Percentiles rank a stretch among this genome's conserved stretches.
phyloP scores from a whole-genome alignment of 2,888 invertebrate species.

The Ormyrus thymus region DNA sequence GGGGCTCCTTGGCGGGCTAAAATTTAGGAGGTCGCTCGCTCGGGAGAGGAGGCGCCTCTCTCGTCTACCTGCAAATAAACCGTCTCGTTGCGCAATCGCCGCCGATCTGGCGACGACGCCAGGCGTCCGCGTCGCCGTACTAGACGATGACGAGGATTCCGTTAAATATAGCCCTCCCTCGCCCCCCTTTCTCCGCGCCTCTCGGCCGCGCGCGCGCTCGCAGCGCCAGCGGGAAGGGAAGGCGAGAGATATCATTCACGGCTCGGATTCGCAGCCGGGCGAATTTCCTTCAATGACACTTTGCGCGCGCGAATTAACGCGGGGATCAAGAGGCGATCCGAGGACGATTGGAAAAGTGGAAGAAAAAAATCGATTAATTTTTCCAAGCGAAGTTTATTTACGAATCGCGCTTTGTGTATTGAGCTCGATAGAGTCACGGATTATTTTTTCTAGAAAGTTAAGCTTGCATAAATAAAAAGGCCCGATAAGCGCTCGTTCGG shows the following conservation, averaged over 20 bases:
- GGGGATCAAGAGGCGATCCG: too few relatives aligned
- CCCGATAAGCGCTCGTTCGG: slow-evolving; percentile 32
- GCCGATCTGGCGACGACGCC: slow-evolving; percentile 30
- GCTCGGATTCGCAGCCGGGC: too few relatives aligned
- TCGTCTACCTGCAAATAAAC: slow-evolving; percentile 49
- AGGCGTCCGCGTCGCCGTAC: slow-evolving; percentile 13
- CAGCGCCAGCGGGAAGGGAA: too few relatives aligned
- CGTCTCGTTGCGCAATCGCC: slow-evolving; percentile 37
- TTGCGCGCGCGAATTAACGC: not conserved
- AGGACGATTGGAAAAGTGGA: too few relatives aligned
- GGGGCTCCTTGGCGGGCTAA: not conserved
- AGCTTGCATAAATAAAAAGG: not conserved
- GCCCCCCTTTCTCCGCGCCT: not conserved
- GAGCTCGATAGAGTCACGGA: not conserved
- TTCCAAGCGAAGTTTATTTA: too few relatives aligned
- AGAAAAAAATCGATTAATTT: too few relatives aligned
- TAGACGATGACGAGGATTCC: slow-evolving; percentile 30
- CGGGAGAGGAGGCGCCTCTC: not conserved
- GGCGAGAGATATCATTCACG: too few relatives aligned
- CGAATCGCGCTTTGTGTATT: too few relatives aligned
- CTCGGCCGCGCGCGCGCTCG: not conserved
- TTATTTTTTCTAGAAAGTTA: slow-evolving; percentile 9
- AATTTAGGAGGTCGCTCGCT: slow-evolving; percentile 41
- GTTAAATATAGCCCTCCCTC: slow-evolving; percentile 47
- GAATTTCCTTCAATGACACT: not conserved